Evolutionary conservation across 1,140 invertebrate genomes (phyloP).

Genomic region (Macrobrachium rosenbergii): DNA sequence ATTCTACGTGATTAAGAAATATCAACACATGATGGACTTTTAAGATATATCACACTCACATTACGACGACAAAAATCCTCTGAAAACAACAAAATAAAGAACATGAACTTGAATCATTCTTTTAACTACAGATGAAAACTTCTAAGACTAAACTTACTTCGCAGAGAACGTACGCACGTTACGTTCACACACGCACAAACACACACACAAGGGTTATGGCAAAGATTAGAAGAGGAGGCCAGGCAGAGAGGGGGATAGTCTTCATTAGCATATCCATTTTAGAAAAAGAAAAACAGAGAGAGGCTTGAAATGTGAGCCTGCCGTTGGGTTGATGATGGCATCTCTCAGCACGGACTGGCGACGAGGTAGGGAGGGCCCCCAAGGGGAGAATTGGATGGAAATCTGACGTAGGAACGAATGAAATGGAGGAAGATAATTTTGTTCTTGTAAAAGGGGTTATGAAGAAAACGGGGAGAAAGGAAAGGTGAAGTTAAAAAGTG

Average conservation of each 20-base stretch:
- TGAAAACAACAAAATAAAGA: no score
- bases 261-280: conserved; percentile 45
- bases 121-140: no score
- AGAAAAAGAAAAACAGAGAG: conserved; percentile 31
- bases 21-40: no score
- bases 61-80: no score
- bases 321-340: background rate
- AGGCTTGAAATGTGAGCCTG: conserved; percentile 14
- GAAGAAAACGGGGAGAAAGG: background rate
- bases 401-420: background rate
- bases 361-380: background rate
- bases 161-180: no score
- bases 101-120: no score
- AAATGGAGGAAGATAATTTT: background rate
- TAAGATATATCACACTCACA: no score
- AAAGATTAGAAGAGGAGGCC: background rate
- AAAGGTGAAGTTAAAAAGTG: background rate
- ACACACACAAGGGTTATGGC: background rate
- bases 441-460: background rate
- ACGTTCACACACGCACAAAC: no score
- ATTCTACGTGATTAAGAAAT: no score
- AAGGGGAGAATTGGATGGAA: background rate
- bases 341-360: background rate
- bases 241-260: background rate
- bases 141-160: no score